Conservation (phyloP, 2,888 invertebrate species). For the Ferrisia virgata region DNA sequence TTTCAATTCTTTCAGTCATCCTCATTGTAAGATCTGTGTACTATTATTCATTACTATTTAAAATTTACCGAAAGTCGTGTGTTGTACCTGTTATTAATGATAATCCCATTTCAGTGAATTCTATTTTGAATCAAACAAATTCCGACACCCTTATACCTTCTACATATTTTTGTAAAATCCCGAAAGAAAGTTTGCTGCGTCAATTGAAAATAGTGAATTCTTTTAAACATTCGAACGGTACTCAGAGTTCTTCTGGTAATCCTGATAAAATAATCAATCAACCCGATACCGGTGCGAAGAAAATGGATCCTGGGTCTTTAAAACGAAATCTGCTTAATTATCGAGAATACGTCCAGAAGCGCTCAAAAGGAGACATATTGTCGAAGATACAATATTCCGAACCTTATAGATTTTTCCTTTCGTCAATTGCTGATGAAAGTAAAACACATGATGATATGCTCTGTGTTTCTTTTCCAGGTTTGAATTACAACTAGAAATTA, state of each 20-base stretch:
- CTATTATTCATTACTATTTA: background rate
- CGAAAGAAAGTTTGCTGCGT: background rate
- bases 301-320: slow-evolving; percentile 10
- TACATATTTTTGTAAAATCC: background rate
- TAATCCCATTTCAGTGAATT: slow-evolving; percentile 15
- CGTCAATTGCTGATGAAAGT: slow-evolving; percentile 17
- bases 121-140: background rate
- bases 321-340: slow-evolving; percentile 41
- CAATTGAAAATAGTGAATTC: slow-evolving; percentile 26
- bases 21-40: slow-evolving; percentile 35
- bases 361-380: slow-evolving; percentile 44
- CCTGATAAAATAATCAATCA: background rate
- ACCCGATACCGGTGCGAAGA: background rate
- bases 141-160: slow-evolving; percentile 21
- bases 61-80: background rate
- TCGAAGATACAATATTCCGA: slow-evolving; percentile 37
- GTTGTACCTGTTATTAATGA: too few species aligned
- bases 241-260: background rate
- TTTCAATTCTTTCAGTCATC: slow-evolving; percentile 5
- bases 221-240: background rate
- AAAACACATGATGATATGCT: slow-evolving; percentile 44
- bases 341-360: slow-evolving; percentile 42
- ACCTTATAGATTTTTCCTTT: slow-evolving; percentile 45
- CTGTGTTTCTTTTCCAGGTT: slow-evolving; percentile 47
- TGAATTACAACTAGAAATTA: background rate